Conservation (phyloP, 2,797 vertebrate genomes). For the Sebastiscus tertius region DNA sequence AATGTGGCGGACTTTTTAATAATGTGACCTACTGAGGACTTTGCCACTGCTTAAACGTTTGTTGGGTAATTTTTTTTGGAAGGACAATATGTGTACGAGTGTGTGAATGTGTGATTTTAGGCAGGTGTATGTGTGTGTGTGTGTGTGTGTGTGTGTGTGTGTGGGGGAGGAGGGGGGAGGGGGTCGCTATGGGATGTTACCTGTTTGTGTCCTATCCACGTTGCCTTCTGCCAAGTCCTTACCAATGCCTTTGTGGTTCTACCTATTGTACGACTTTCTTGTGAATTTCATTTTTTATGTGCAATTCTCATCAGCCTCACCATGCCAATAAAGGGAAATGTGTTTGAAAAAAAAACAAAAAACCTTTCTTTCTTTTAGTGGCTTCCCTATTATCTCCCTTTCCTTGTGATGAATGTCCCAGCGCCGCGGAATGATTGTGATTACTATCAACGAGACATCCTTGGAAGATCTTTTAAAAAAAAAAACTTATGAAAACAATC, state of each 20-base stretch:
- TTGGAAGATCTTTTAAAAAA: constrained; percentile 22
- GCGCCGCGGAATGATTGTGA: constrained; percentile 34
- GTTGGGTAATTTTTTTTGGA: constrained; percentile 89
- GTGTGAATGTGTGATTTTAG: constrained; percentile 69
- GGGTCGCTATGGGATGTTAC: constrained; percentile 72
- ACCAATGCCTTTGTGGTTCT: constrained; percentile 97
- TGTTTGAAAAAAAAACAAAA: constrained; percentile 88
- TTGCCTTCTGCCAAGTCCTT: constrained; percentile 93
- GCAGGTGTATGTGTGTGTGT: constrained; percentile 57
- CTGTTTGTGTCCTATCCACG: constrained; percentile 89
- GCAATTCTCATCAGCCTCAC: constrained; percentile 98
- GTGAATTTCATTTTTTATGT: constrained; percentile 96
- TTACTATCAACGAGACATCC: constrained; percentile 51
- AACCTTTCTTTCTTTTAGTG: constrained; percentile 37
- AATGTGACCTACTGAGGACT: constrained; percentile 90
- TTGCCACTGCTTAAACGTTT: constrained; percentile 91
- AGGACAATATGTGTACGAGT: constrained; percentile 87
- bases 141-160: constrained; percentile 49
- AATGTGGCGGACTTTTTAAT: constrained; percentile 92
- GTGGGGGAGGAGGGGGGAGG: constrained; percentile 19
- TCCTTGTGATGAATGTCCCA: constrained; percentile 49
- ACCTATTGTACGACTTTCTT: constrained; percentile 96
- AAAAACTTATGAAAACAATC: constrained; percentile 47
- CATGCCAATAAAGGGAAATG: constrained; percentile 99
- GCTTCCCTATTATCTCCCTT: constrained; percentile 31